Evolutionary conservation across 2,113 vertebrate genomes (phyloP), one percentile per base, ranked within the genome.

Genomic region (Petrocephalus zakoni): DNA sequence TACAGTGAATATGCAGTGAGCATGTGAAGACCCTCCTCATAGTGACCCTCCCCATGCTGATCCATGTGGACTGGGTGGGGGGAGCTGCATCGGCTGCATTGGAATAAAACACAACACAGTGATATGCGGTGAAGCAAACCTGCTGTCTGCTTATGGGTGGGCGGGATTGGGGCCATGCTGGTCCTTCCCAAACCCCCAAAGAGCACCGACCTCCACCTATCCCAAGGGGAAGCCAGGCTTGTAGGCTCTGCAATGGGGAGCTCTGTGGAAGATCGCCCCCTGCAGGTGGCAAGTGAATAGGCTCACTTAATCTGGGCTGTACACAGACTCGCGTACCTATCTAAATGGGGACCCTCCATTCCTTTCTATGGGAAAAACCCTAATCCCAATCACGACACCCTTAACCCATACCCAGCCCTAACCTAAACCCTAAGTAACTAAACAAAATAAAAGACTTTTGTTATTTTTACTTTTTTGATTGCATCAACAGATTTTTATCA

Each of bases 281-380:
- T 15, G 78, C 87, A 90, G 46, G 22, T n/a, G 42, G 42, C 89
- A 88, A 85, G 91, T 56, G 19, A 37, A 22, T 22, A 37, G 87
- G 85, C 51, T 84, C 47, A 51, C 22, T 84, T 84, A 25, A 46
- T 84, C 49, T 51, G 68, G n/a, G 34, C 9, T 5, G 13, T 42
- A 37, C 68, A 34, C 25, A 53, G 13, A 53, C 52, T 2, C 13
- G 6, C n/a, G n/a, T n/a, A n/a, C n/a, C n/a, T n/a, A 53, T 53
- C 52, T 53, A 53, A 53, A 53, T 15, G 13, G 13, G 52, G 52
- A 53, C 13, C 52, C 42, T 42, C 42, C 42, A 42, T 42, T 42
- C 42, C 42, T 42, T 42, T 42, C 42, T 42, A 42, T 42, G 1
- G 42, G 42, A 42, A 42, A 42, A 42, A 42, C 42, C 42, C 42